Evolutionary conservation across 2,888 invertebrate species (phyloP).

Genomic region (Dasysyrphus albostriatus): DNA sequence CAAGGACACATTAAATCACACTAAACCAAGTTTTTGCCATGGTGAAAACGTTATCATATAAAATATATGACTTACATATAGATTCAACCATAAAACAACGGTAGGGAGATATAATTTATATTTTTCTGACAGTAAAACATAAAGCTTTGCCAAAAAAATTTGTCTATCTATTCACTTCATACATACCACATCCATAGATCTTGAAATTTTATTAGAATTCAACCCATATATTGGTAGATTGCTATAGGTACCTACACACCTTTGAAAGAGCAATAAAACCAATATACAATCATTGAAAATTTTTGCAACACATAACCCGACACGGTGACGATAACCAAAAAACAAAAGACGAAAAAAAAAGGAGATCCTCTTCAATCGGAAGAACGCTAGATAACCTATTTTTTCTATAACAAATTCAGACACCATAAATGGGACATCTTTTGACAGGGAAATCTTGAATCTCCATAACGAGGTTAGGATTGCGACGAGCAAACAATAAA

Average conservation of each 20-base stretch:
- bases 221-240: conserved; percentile 37
- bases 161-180: conserved; percentile 10
- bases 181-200: not conserved
- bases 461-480: conserved; percentile 60
- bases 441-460: conserved; percentile 59
- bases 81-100: not conserved
- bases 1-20: not conserved
- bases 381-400: conserved; percentile 46
- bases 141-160: conserved; percentile 7
- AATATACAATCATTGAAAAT: conserved; percentile 54
- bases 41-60: conserved; percentile 62
- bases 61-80: conserved; percentile 14
- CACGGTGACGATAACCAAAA: not conserved
- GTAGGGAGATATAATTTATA: conserved; percentile 58
- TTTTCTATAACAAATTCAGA: conserved; percentile 42
- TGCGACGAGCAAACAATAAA: conserved; percentile 68
- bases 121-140: conserved; percentile 53
- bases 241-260: no score
- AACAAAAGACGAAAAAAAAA: conserved; percentile 23
- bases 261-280: no score
- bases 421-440: conserved; percentile 32
- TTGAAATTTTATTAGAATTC: conserved; percentile 62
- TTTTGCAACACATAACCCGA: conserved; percentile 39
- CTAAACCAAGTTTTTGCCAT: not conserved
- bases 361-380: conserved; percentile 1